These are phyloP conservation scores for Podargus strigoides DNA, from an alignment of 2,797 vertebrate genomes.

Conservation along the genomic window DNA sequence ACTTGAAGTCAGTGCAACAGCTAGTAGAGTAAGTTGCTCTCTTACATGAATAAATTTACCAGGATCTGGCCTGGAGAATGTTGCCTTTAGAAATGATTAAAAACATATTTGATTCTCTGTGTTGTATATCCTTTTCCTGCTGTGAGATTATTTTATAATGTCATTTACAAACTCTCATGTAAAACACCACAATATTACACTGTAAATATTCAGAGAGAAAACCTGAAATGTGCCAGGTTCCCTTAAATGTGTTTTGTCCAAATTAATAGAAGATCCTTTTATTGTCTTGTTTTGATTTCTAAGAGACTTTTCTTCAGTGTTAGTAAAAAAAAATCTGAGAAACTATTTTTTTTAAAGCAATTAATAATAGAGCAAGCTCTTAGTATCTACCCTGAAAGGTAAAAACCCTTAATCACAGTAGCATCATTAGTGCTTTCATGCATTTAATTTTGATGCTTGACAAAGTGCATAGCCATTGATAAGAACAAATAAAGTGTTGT, in stretches of 20 bases:
- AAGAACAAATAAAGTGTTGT: constrained; percentile 64
- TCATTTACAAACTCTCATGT: background rate
- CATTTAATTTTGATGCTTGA: constrained; percentile 75
- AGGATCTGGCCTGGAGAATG: background rate
- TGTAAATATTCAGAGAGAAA: background rate
- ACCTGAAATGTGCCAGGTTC: background rate
- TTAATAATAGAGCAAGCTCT: constrained; percentile 66
- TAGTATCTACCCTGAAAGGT: constrained; percentile 55
- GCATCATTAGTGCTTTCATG: constrained; percentile 73
- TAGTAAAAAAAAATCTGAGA: background rate
- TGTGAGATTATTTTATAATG: background rate
- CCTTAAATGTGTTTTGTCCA: background rate
- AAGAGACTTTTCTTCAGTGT: background rate
- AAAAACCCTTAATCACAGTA: constrained; percentile 74
- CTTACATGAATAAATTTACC: background rate
- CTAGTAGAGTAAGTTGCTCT: background rate
- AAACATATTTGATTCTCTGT: background rate
- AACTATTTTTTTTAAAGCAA: background rate
- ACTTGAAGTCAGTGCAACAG: background rate
- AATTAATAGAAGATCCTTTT: background rate
- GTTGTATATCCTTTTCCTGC: background rate
- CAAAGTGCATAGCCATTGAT: constrained; percentile 70
- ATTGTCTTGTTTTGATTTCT: constrained; percentile 2
- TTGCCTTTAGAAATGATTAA: background rate
- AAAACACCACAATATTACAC: background rate